phyloP scores from a whole-genome alignment of 92 coral and sea anemone genomes.

The Muricea muricata region DNA sequence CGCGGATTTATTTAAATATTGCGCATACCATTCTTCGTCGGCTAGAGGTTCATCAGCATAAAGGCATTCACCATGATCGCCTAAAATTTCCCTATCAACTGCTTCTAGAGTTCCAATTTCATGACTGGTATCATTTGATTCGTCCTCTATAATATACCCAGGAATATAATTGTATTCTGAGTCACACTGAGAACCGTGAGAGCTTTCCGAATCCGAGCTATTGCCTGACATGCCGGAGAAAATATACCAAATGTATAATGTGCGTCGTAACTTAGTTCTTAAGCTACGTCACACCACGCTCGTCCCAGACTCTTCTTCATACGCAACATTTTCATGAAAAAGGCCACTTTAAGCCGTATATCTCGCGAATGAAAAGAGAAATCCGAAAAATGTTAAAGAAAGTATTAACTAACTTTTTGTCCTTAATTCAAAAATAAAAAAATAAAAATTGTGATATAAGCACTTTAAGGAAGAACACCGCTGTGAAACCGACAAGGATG shows the following conservation, averaged over 20 bases:
- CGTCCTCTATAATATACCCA: slow-evolving; percentile 1
- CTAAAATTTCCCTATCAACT: neutral
- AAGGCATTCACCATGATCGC: neutral
- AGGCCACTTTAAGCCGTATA: too few species aligned
- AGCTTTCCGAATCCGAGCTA: slow-evolving; percentile 22
- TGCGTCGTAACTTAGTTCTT: neutral
- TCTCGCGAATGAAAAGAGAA: too few species aligned
- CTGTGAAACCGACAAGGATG: too few species aligned
- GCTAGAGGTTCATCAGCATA: slow-evolving; percentile 54
- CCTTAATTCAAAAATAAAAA: too few species aligned
- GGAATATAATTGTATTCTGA: slow-evolving; percentile 14
- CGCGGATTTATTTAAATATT: slow-evolving; percentile 15
- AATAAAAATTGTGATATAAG: too few species aligned
- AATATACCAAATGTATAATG: neutral
- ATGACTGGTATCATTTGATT: slow-evolving; percentile 3
- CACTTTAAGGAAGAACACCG: too few species aligned
- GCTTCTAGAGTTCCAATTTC: slow-evolving; percentile 20
- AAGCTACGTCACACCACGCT: too few species aligned
- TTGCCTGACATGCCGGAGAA: neutral
- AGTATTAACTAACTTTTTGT: too few species aligned
- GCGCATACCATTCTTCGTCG: slow-evolving; percentile 43
- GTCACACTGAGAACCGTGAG: slow-evolving; percentile 12
- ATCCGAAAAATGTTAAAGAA: too few species aligned
- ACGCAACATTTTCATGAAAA: too few species aligned
- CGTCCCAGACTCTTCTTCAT: too few species aligned